Evolutionary conservation across 64 coral and sea anemone genomes (phyloP).

Genomic region (Hydrozoanthus tunicans): DNA sequence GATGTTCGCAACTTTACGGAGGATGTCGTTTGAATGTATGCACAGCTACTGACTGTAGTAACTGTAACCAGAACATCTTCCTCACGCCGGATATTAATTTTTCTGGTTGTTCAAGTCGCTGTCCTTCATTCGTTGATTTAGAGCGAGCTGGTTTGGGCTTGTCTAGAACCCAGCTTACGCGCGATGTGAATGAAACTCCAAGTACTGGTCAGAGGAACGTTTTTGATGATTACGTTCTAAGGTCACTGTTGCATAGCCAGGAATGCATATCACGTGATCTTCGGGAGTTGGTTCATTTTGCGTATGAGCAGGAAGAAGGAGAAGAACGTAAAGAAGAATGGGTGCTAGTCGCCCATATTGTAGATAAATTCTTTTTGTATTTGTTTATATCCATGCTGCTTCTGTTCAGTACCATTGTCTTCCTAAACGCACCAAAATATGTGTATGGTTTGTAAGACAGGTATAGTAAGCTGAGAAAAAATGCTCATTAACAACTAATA

Average conservation of each 20-base stretch:
- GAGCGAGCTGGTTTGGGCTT: constrained; percentile 25
- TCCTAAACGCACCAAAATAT: constrained; percentile 74
- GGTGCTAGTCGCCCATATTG: constrained; percentile 77
- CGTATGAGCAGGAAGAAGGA: constrained; percentile 67
- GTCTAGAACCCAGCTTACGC: neutral
- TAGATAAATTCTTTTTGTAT: constrained; percentile 82
- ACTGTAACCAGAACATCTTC: neutral
- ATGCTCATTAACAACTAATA: too few relatives aligned
- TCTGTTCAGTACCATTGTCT: constrained; percentile 70
- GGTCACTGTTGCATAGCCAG: constrained; percentile 63
- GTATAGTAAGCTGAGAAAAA: neutral
- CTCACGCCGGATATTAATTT: neutral
- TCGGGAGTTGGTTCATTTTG: constrained; percentile 63
- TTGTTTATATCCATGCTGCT: constrained; percentile 67
- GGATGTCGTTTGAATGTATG: constrained; percentile 33
- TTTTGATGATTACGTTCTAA: constrained; percentile 53
- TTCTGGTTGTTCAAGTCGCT: neutral
- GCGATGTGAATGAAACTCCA: neutral
- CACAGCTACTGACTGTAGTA: neutral
- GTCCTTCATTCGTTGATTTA: constrained; percentile 9
- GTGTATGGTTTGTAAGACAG: neutral
- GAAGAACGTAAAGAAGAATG: constrained; percentile 81
- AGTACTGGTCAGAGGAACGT: constrained; percentile 19
- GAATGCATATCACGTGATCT: constrained; percentile 58
- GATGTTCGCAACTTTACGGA: constrained; percentile 18